These are phyloP conservation scores for Grantiella picta DNA, from an alignment of 2,113 vertebrate species.

Conservation along the genomic window DNA sequence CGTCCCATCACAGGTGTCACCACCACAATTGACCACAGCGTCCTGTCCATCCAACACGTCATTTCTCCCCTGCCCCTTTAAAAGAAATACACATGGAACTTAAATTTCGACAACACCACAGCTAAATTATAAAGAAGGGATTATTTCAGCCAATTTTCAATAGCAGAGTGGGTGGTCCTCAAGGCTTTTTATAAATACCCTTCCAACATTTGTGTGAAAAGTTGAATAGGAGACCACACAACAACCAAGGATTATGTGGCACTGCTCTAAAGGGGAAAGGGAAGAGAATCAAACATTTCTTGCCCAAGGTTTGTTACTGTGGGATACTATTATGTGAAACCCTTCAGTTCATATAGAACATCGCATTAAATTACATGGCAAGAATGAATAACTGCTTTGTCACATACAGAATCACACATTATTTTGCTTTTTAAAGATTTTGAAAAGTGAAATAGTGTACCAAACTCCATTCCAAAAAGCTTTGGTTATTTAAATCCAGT, in stretches of 20 bases:
- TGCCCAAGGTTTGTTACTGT: constrained; percentile 43
- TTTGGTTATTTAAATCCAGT: constrained; percentile 4
- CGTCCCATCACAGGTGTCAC: constrained; percentile 64
- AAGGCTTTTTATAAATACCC: constrained; percentile 59
- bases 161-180: constrained; percentile 69
- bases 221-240: constrained; percentile 66
- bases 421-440: constrained; percentile 6
- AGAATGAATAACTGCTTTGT: constrained; percentile 19
- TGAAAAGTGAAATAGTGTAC: constrained; percentile 7
- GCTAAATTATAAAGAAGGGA: constrained; percentile 55
- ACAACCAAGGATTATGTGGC: constrained; percentile 55
- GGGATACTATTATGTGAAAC: constrained; percentile 35
- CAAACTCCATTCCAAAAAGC: background rate
- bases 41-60: constrained; percentile 66
- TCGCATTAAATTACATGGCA: constrained; percentile 9
- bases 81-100: constrained; percentile 40
- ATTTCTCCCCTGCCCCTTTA: constrained; percentile 73
- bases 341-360: constrained; percentile 2
- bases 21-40: constrained; percentile 61
- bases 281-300: constrained; percentile 43
- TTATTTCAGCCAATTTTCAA: constrained; percentile 63
- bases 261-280: background rate
- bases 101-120: constrained; percentile 21
- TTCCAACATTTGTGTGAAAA: constrained; percentile 61
- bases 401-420: background rate